Evolutionary conservation across 2,113 vertebrate species (phyloP), one percentile per base, ranked within the genome.

Genomic region (Rynchops niger): DNA sequence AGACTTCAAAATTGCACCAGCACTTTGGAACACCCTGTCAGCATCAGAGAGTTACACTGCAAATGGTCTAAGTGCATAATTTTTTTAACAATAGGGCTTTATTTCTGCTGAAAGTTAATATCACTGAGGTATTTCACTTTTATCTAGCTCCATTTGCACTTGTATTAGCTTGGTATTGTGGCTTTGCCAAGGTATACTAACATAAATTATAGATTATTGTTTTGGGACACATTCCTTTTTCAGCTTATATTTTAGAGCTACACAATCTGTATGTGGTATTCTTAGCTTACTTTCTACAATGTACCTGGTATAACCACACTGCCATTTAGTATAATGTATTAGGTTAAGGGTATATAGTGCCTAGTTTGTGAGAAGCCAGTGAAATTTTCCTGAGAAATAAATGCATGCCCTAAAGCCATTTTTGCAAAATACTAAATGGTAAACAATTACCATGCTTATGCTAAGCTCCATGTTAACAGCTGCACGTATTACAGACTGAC

Each of bases 371-470:
- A 96, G 83, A 96, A 97, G 92, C 71, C 91, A 79, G 94, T 45
- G 81, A 96, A 97, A 95, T 97, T 96, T 97, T 95, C 91, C 85
- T 78, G n/a, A 84, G 95, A 96, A 97, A 96, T 72, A 96, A 98
- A 97, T 80, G 88, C 69, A 74, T 86, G 91, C 90, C 97, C 96
- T 77, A 62, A 84, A 97, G 97, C 90, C 66, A 73, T 91, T 97
- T 88, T 70, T 88, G 74, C 71, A 91, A 97, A 97, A 95, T 87
- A 96, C 88, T 96, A 97, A 97, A 96, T 95, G 94, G 86, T 95
- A 97, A 97, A 97, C 91, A 95, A 98, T 98, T 95, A 92, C 86
- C 91, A 95, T 73, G 78, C 93, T 98, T 97, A 91, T 71, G 59
- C 86, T 97, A 95, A 95, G 66, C 95, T 96, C 94, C 80, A 38